Evolutionary conservation across 1,140 invertebrate species (phyloP), one percentile per base, ranked within the genome.

Genomic region (Drosophila rhopaloa): DNA sequence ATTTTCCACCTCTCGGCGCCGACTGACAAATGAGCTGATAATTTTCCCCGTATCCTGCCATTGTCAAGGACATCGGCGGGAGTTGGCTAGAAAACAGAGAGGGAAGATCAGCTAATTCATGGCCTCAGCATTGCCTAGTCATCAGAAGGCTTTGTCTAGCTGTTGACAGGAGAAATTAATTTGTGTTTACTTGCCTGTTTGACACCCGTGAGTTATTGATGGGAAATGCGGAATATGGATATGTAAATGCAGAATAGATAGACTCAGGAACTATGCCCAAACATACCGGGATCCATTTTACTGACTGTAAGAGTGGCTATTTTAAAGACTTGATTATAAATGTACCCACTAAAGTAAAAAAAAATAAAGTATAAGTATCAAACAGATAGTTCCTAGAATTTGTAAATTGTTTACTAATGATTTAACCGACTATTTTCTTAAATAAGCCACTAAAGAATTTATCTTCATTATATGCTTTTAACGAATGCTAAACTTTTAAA

Each of bases 21-120:
- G 62, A 67, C 73, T 76, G 73, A 76, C 73, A 76, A 76, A 76
- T 76, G 72, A 76, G 73, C 72, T 76, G 73, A 76, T 76, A 76
- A 76, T 76, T 76, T 76, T 48, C 61, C 37, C 72, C 44, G 43
- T 41, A 41, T 71, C 53, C 60, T 67, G 29, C 62, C 72, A 67
- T 59, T 76, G 61, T 76, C 61, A 76, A 76, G 61, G 73, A 59
- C 61, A 54, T 32, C 5, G 6, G 8, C 24, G 14, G 29, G 35
- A 37, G 16, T 16, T 16, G 16, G 16, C 16, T 16, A 16, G 14
- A 11, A 24, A 47, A 38, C 4, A 4, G 37, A 10, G 37, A 10
- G 32, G 8, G 4, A 6, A 44, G 29, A 24, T 13, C 10, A 8
- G 65, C 50, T 66, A 76, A 75, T 74, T 75, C 72, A 74, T 74